Conservation (phyloP, 2,797 vertebrate genomes). For the Diplodus puntazzo region DNA sequence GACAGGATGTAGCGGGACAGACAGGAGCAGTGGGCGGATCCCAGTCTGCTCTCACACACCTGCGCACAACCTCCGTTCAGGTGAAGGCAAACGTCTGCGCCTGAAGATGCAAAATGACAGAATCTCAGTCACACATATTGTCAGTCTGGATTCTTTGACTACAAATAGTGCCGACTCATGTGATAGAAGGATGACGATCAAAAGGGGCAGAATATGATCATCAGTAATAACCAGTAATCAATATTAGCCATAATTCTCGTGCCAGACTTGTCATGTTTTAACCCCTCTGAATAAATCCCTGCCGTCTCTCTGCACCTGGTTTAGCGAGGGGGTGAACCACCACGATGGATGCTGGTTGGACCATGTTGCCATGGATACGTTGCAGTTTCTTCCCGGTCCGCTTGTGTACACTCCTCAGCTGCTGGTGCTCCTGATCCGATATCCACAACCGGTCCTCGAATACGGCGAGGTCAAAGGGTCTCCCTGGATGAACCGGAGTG, state of each 20-base stretch:
- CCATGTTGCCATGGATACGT: slow-evolving; percentile 86
- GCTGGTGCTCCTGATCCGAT: slow-evolving; percentile 88
- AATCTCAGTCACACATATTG: not conserved
- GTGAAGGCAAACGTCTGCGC: slow-evolving; percentile 86
- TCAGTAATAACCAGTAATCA: too few relatives aligned
- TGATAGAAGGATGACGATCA: not conserved
- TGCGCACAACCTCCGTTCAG: slow-evolving; percentile 90
- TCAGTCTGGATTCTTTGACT: not conserved
- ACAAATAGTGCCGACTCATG: not conserved
- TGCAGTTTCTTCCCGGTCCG: slow-evolving; percentile 86
- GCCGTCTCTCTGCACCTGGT: slow-evolving; percentile 87
- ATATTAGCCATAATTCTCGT: not conserved
- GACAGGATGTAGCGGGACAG: slow-evolving; percentile 76
- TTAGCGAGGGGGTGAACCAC: slow-evolving; percentile 94
- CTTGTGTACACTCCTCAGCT: slow-evolving; percentile 90
- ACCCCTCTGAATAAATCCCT: not conserved
- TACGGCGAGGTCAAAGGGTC: slow-evolving; percentile 89
- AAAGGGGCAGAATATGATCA: not conserved
- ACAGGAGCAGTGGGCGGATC: slow-evolving; percentile 84
- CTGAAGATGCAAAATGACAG: slow-evolving; percentile 63
- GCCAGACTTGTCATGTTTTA: not conserved
- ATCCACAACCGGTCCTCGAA: slow-evolving; percentile 95
- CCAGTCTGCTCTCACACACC: slow-evolving; percentile 88
- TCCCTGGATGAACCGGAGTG: slow-evolving; percentile 78
- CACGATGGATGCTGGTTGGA: slow-evolving; percentile 90